Evolutionary conservation across 2,888 invertebrate species (phyloP).

Genomic region (Syrphus vitripennis): DNA sequence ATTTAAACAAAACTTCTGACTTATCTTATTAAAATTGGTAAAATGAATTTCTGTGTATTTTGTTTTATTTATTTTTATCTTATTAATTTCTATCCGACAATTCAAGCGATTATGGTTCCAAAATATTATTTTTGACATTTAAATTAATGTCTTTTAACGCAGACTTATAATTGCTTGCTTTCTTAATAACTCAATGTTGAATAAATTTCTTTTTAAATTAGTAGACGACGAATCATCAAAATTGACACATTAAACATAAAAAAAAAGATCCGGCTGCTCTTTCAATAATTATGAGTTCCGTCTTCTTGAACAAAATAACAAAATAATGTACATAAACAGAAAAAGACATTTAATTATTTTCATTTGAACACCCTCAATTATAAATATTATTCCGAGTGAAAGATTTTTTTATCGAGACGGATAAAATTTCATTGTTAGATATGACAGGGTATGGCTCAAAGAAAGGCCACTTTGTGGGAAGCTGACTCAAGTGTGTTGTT

Average conservation of each 20-base stretch:
- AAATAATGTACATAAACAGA: neutral
- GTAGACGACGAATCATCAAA: neutral
- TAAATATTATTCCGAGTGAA: neutral
- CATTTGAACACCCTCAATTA: neutral
- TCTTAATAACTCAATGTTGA: neutral
- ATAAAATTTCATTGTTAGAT: neutral
- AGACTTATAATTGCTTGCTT: too few species aligned
- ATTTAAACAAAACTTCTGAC: too few species aligned
- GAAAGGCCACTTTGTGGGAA: conserved; percentile 7
- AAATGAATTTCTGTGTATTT: too few species aligned
- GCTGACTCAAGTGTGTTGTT: neutral
- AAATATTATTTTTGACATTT: too few species aligned
- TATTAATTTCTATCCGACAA: too few species aligned
- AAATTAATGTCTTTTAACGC: too few species aligned
- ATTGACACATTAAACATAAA: neutral
- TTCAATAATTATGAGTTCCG: neutral
- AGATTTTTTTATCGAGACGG: neutral
- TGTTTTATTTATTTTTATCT: too few species aligned
- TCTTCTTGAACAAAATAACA: too few species aligned
- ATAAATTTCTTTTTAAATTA: neutral
- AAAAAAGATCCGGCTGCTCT: neutral
- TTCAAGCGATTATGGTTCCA: too few species aligned
- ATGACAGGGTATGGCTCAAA: neutral
- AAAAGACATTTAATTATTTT: neutral
- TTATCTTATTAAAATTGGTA: too few species aligned